Evolutionary conservation across 2,888 invertebrate species (phyloP).

Genomic region (Cheiracanthium punctorium): DNA sequence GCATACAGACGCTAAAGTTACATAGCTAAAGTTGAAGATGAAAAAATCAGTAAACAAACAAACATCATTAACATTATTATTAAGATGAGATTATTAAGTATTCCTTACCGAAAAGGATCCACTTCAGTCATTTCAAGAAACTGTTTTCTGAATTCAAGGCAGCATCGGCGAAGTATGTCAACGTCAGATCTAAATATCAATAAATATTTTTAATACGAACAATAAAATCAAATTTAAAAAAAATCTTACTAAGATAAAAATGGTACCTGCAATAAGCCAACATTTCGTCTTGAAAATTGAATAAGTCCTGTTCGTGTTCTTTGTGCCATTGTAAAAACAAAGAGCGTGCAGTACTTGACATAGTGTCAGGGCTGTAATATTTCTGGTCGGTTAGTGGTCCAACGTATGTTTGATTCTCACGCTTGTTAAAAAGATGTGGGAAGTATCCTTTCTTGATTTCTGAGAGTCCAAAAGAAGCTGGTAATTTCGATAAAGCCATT

Average conservation of each 20-base stretch:
- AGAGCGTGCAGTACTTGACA: background rate
- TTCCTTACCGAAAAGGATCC: background rate
- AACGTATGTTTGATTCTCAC: slow-evolving; percentile 29
- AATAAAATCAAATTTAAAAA: background rate
- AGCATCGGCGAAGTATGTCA: background rate
- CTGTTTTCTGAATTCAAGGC: background rate
- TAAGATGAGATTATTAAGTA: no score
- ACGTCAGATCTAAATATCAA: background rate
- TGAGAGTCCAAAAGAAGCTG: slow-evolving; percentile 9
- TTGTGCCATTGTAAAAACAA: slow-evolving; percentile 12
- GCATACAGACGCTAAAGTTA: no score
- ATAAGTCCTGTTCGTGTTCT: background rate
- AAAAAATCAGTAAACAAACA: no score
- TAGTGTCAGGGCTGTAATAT: slow-evolving; percentile 21
- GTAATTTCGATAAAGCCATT: slow-evolving; percentile 34
- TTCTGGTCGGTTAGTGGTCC: background rate
- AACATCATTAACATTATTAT: no score
- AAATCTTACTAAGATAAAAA: background rate
- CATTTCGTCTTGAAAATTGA: background rate
- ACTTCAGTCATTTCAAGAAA: background rate
- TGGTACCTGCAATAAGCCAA: background rate
- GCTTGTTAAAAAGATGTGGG: slow-evolving; percentile 34
- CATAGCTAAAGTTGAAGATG: no score
- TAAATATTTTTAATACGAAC: no score
- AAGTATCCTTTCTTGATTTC: slow-evolving; percentile 51